Evolutionary conservation across 2,888 invertebrate genomes (phyloP).

Genomic region (Pyrrhia umbra): DNA sequence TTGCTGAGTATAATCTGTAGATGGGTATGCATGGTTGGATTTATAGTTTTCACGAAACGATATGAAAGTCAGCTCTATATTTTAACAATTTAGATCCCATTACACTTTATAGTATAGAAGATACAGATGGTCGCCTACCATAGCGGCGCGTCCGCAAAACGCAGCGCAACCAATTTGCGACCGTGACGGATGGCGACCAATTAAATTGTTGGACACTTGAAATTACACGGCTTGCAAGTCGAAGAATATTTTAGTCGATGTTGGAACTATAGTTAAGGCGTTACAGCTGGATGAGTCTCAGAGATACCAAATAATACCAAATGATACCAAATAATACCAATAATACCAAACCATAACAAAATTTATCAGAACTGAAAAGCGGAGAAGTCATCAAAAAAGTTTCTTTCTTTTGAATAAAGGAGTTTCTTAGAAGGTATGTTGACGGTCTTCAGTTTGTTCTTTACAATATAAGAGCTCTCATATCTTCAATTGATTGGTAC

Average conservation of each 20-base stretch:
- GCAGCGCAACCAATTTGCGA: constrained; percentile 57
- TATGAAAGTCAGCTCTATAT: not conserved
- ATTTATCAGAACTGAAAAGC: too few species aligned
- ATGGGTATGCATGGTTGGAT: too few species aligned
- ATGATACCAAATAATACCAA: too few species aligned
- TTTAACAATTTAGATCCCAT: not conserved
- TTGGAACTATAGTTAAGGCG: not conserved
- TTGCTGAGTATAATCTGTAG: too few species aligned
- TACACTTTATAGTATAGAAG: constrained; percentile 1
- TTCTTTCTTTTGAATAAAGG: too few species aligned
- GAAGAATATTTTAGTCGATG: not conserved
- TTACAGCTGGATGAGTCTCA: not conserved
- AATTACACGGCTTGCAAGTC: not conserved
- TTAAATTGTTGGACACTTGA: constrained; percentile 48
- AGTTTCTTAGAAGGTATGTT: too few species aligned
- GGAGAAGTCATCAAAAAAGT: too few species aligned
- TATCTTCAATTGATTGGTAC: too few species aligned
- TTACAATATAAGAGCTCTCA: too few species aligned
- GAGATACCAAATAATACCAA: too few species aligned
- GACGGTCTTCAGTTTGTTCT: too few species aligned
- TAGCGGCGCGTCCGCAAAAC: constrained; percentile 23
- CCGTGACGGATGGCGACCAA: constrained; percentile 59
- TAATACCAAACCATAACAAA: too few species aligned
- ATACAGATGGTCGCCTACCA: constrained; percentile 15
- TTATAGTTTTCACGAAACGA: not conserved